Base-by-base conservation (phyloP, 1,140 invertebrate genomes). In the Drosophila repleta region DNA sequence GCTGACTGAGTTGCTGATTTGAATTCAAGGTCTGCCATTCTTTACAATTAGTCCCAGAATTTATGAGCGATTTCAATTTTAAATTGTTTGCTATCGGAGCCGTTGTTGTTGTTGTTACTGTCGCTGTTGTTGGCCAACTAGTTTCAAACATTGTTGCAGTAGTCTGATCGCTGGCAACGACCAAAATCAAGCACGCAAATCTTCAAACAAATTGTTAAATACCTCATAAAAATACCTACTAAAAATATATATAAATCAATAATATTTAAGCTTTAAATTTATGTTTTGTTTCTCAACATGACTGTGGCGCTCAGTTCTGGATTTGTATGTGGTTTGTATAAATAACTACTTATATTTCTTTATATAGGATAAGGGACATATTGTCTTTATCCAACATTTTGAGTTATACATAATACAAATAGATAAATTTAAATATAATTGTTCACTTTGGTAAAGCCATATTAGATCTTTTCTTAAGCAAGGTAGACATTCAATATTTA, bases 21-120 rank as follows among this genome's bases (percentile, higher is more conserved):
- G 61, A 75, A 55, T 75, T 72, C 82, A 87, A 87, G 82, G 82
- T 88, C 83, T 87, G 71, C 82, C 83, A 87, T 87, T 87, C 82
- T 67, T 87, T 87, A 76, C 82, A 87, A 87, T 87, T 87, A 87
- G 82, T 80, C 73, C 78, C 79, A 82, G 74, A 87, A 87, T 87
- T 87, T 87, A 87, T 87, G 83, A 87, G 82, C 82, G 82, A 87
- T 87, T 87, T 87, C 75, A 87, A 82, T 87, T 87, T 85, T 62
- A 82, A 72, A 75, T 75, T 83, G 76, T 76, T 76, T 37, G 56
- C 56, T 62, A 56, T 68, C 26, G 65, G 26, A 56, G 20, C n/a
- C 45, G 52, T 48, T 56, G 39, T 53, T 55, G 37, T 57, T 60
- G 61, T 26, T 45, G 45, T 29, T 52, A 21, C 20, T 64, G 32